Percentiles rank a stretch among this genome's conserved stretches.
These are phyloP conservation scores for Micromesistius poutassou DNA, from an alignment of 2,797 vertebrate genomes.

Conservation along the genomic window DNA sequence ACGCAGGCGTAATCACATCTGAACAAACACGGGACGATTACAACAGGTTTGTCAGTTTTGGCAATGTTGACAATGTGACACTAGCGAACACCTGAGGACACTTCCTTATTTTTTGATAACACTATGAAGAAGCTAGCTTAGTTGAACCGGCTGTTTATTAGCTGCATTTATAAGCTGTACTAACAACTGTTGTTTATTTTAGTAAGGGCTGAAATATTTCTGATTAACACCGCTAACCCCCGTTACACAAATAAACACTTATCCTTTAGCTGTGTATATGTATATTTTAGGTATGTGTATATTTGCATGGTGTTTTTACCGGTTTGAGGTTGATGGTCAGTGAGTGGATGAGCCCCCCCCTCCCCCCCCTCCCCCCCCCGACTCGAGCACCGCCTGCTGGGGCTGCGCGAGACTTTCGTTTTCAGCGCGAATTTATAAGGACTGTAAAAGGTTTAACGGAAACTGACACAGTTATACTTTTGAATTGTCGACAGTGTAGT, in stretches of 20 bases:
- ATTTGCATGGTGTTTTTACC: background rate
- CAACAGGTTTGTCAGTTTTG: background rate
- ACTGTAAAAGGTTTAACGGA: background rate
- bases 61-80: background rate
- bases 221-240: background rate
- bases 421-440: background rate
- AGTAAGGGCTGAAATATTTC: too few species aligned
- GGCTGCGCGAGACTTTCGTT: background rate
- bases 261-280: background rate
- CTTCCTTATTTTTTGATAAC: background rate
- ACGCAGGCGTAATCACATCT: conserved; percentile 14
- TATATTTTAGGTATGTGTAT: background rate
- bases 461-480: background rate
- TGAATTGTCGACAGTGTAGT: background rate
- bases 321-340: background rate
- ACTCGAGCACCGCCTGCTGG: background rate
- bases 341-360: background rate
- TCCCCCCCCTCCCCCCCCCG: background rate
- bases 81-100: background rate
- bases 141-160: background rate
- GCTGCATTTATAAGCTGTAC: background rate
- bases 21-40: conserved; percentile 26
- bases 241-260: background rate
- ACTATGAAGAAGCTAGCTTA: background rate
- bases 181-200: background rate